phyloP scores from a whole-genome alignment of 2,113 vertebrate genomes.

The Noctilio leporinus region DNA sequence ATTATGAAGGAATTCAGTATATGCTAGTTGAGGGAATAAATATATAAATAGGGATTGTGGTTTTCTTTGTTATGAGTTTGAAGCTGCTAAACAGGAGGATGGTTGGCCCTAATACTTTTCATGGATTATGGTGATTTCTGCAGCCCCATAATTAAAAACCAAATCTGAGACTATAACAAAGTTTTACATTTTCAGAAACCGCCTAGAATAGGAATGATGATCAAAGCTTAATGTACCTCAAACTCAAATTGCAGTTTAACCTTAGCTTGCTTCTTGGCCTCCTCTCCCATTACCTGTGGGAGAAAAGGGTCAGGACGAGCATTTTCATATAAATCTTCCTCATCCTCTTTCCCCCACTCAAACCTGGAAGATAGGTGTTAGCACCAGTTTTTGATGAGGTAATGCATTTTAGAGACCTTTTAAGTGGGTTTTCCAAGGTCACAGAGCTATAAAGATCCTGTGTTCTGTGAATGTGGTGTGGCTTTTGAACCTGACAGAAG shows the following conservation, averaged over 20 bases:
- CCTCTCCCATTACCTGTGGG: neutral
- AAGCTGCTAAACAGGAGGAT: neutral
- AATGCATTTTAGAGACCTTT: neutral
- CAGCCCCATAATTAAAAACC: neutral
- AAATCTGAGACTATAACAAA: neutral
- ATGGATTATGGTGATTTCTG: neutral
- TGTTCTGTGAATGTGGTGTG: neutral
- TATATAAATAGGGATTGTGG: neutral
- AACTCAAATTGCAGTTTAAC: neutral
- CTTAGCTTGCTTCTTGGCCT: neutral
- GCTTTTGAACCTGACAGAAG: neutral
- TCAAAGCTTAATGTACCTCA: neutral
- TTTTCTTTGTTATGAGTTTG: conserved; percentile 16
- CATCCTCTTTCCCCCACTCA: too few relatives aligned
- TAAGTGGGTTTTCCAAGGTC: conserved; percentile 16
- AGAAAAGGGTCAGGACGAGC: neutral
- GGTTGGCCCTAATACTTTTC: neutral
- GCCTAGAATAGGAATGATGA: neutral
- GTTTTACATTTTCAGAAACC: neutral
- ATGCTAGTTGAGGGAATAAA: neutral
- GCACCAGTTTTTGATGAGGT: neutral
- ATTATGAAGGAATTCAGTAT: neutral
- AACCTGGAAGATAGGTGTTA: neutral
- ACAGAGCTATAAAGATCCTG: neutral
- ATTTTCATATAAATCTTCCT: neutral